Evolutionary conservation across 2,888 invertebrate species (phyloP).

Genomic region (Sclerodermus sp.): DNA sequence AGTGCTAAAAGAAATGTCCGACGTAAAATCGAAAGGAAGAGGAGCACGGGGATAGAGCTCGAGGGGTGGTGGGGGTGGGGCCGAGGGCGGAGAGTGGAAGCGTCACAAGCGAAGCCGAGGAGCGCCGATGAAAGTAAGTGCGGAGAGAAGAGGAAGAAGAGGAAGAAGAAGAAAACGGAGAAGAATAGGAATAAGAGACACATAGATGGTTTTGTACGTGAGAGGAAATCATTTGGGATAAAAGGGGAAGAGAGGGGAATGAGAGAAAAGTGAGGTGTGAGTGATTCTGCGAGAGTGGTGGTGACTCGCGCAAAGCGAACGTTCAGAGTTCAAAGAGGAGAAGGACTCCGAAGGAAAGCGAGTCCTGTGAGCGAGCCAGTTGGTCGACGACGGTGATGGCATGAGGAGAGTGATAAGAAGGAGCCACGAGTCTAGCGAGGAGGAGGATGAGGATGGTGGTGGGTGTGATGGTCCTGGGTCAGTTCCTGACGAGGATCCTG

Average conservation of each 20-base stretch:
- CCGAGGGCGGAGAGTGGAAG: neutral
- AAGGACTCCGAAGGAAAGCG: neutral
- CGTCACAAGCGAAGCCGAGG: neutral
- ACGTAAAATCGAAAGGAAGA: neutral
- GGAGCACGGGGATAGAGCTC: neutral
- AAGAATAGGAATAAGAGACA: slow-evolving; percentile 1
- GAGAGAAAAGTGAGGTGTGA: neutral
- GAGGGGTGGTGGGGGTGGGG: neutral
- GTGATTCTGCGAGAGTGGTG: slow-evolving; percentile 1
- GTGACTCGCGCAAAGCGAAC: slow-evolving; percentile 3
- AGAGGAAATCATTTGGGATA: too few species aligned
- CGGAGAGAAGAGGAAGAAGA: neutral
- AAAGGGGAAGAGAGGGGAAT: neutral
- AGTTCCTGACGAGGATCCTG: slow-evolving; percentile 53
- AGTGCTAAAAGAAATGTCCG: too few species aligned
- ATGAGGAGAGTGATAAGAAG: slow-evolving; percentile 52
- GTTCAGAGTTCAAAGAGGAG: slow-evolving; percentile 3
- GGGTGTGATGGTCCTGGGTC: slow-evolving; percentile 56
- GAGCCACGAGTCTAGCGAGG: slow-evolving; percentile 52
- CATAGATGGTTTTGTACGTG: neutral
- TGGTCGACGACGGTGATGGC: slow-evolving; percentile 44
- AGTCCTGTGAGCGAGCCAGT: slow-evolving; percentile 27
- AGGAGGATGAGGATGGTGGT: slow-evolving; percentile 57
- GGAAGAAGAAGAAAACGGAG: neutral
- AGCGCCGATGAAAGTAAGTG: neutral